phyloP scores from a whole-genome alignment of 1,140 invertebrate genomes.

The Heliconius congener region DNA sequence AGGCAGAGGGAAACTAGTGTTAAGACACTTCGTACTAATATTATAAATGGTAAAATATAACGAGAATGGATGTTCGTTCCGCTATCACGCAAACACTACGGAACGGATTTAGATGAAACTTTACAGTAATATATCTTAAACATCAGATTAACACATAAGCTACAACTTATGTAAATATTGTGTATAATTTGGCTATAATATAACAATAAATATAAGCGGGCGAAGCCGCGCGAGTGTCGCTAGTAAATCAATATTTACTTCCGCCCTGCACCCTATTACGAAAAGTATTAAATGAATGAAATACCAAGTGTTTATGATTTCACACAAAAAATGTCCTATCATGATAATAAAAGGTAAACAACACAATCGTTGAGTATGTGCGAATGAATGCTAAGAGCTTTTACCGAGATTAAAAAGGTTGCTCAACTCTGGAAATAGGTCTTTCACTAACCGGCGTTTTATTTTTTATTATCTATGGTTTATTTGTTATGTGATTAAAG shows the following conservation, averaged over 20 bases:
- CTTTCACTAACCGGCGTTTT: background rate
- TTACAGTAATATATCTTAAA: no score
- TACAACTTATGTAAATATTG: no score
- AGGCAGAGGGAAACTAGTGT: no score
- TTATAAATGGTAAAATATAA: no score
- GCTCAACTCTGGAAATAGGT: conserved; percentile 35
- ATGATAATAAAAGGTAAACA: conserved; percentile 25
- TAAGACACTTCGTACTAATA: no score
- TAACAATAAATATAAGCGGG: no score
- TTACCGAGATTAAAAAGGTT: conserved; percentile 37
- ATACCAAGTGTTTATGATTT: background rate
- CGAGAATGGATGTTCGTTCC: no score
- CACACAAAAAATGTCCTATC: conserved; percentile 16
- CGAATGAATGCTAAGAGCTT: conserved; percentile 41
- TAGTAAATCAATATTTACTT: background rate
- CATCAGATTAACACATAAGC: no score
- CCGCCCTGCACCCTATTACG: background rate
- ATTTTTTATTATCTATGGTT: conserved; percentile 3
- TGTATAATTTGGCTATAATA: no score
- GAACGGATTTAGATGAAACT: no score
- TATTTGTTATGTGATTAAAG: background rate
- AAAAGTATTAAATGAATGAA: background rate
- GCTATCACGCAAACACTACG: no score
- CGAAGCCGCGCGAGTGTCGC: no score
- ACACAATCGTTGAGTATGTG: conserved; percentile 25